Evolutionary conservation across 2,113 vertebrate species (phyloP).

Genomic region (Cyphomyrus discorhynchus): DNA sequence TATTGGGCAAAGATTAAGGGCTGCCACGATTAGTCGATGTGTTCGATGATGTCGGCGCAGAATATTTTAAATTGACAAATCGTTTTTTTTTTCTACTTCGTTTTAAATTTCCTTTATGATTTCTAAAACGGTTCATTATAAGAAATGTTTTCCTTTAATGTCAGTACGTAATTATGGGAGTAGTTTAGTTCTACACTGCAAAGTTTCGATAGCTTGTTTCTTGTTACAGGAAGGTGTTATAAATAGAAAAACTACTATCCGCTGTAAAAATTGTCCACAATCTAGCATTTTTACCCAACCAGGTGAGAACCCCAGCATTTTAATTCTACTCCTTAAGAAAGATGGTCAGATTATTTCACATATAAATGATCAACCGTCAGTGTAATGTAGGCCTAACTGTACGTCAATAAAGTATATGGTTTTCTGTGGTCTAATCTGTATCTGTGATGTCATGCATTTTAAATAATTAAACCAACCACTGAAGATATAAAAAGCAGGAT

Average conservation of each 20-base stretch:
- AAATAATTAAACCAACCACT: not conserved
- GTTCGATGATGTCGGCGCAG: no score
- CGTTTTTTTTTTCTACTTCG: no score
- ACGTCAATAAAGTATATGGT: not conserved
- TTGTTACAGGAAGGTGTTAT: not conserved
- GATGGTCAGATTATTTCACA: not conserved
- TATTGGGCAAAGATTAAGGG: not conserved
- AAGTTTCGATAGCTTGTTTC: not conserved
- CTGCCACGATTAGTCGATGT: no score
- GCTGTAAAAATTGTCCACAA: not conserved
- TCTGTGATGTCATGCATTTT: not conserved
- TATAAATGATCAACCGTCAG: not conserved
- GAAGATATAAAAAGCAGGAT: not conserved
- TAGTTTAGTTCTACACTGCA: no score
- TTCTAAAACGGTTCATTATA: no score
- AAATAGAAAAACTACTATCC: not conserved
- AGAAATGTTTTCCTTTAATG: no score
- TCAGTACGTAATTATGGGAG: no score
- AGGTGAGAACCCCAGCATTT: not conserved
- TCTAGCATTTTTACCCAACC: not conserved
- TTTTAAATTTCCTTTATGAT: no score
- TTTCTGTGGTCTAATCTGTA: not conserved
- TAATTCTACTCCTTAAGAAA: not conserved
- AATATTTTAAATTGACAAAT: no score
- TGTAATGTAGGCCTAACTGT: not conserved